Base-by-base conservation (phyloP, 92 coral and sea anemone species). In the Montipora capitata region DNA sequence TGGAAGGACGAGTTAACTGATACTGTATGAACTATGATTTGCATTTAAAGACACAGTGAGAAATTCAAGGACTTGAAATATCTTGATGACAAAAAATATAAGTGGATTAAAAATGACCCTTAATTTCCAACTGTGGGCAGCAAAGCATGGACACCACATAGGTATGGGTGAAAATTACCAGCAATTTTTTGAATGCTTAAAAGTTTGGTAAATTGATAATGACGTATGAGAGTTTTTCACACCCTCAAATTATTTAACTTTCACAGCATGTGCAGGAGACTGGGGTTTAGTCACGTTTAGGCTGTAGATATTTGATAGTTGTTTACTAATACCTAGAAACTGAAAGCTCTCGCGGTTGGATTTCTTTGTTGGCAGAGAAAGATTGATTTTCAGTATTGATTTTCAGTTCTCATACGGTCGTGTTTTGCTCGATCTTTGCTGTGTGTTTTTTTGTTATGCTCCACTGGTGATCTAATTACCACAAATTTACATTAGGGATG, bases 111-210 rank as follows among this genome's bases (percentile, higher is more conserved):
- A 62, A 62, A 62, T 62, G 67, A 62, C 67, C 67, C 67, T 62
- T 14, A 62, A 62, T 62, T 62, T 62, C 67, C 67, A 62, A 62
- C 67, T 62, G 67, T 62, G 67, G 67, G 67, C 67, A 62, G 67
- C 67, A 62, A 62, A 62, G 67, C 67, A 62, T 62, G 67, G 67
- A 62, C 67, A 62, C 67, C 67, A 62, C 67, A 62, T 14, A 14
- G 27, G 62, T 56, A 56, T 15, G 62, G 15, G 15, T 56, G 62
- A 62, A 62, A 62, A 62, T 62, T 62, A 62, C 0, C 0, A 62
- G 68, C 13, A 7, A 62, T 62, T 15, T 62, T 62, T 62, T 62
- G 68, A 62, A 62, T 3, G 68, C 68, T 62, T 62, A 62, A 62
- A 62, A 62, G 0, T 62, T 62, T 62, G 68, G 68, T 62, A 62